Evolutionary conservation across 37 sponge, comb jelly and placozoan species (phyloP), one percentile per base, ranked within the genome.

Genomic region (Spongia lamella): DNA sequence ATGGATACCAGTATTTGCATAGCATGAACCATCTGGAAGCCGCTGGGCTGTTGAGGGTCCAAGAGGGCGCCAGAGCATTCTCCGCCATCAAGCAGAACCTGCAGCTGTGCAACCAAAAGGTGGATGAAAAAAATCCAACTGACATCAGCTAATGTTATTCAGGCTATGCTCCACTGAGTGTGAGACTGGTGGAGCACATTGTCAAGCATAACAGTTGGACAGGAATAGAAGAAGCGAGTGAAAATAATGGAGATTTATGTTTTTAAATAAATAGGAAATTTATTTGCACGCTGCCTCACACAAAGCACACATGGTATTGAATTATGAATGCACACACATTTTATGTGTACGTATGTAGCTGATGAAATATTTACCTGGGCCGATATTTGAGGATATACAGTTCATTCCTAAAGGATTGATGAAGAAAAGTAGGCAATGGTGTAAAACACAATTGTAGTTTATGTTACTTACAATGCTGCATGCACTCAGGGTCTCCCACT

Each of bases 91-190:
- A 85, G 70, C 86, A 74, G 62, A 32, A 50, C 21, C 70, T 96
- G 39, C 78, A 75, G 35, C 82, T 96, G 14, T 49, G 69, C 7
- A 50, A 68, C 2, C 82, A 85, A 5, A 40, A 64, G 6, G 64
- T 86, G 3, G 89, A 92, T 79, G 94, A 94, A 32, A 55, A 81
- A 86, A 70, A 86, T 27, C 89, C 94, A 7, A 83, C 72, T 14
- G 95, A 94, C 67, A 85, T 82, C 5, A 79, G 93, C 37, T 98
- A 95, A 38, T 88, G 83, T 51, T 86, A 89, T 77, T 95, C 96
- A 53, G 99, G 99, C 17, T 98, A 98, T 80, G 96, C 99, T 67
- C 99, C 99, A 11, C 84, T 95, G 36, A 92, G 90, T 66, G 89
- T 94, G 34, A 50, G 96, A 31, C 72, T 98, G 29, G 79, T 88